phyloP scores from a whole-genome alignment of 2,797 vertebrate species.

The Sebastes diploproa region DNA sequence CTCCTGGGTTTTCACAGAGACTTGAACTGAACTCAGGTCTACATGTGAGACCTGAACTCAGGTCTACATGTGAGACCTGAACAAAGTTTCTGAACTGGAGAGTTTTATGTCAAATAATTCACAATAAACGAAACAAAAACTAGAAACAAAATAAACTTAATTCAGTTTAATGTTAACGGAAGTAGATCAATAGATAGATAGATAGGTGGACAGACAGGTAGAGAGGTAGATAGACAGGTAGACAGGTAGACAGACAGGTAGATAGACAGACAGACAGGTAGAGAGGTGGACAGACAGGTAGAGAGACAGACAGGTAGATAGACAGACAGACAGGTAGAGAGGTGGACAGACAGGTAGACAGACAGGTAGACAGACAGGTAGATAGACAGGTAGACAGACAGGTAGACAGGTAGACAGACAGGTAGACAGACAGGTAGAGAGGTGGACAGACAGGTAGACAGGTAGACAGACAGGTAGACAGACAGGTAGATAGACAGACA shows the following conservation, averaged over 20 bases:
- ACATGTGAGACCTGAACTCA: too few relatives aligned
- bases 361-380: accelerated
- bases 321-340: accelerated
- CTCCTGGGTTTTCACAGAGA: too few relatives aligned
- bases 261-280: too few relatives aligned
- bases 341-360: accelerated
- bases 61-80: too few relatives aligned
- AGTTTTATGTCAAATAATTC: neutral
- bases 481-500: too few relatives aligned
- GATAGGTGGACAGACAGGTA: accelerated
- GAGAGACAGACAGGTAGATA: accelerated
- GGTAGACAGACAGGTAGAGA: too few relatives aligned
- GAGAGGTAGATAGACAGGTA: accelerated
- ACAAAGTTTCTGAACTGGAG: too few relatives aligned
- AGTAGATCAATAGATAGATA: too few relatives aligned
- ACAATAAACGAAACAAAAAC: neutral
- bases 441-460: too few relatives aligned
- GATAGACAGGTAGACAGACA: accelerated
- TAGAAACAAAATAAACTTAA: neutral
- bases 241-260: accelerated
- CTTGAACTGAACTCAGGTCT: too few relatives aligned
- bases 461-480: too few relatives aligned
- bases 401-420: accelerated
- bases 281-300: accelerated
- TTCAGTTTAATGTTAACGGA: too few relatives aligned